Evolutionary conservation across 2,888 invertebrate genomes (phyloP).

Genomic region (Drosophila monieri): DNA sequence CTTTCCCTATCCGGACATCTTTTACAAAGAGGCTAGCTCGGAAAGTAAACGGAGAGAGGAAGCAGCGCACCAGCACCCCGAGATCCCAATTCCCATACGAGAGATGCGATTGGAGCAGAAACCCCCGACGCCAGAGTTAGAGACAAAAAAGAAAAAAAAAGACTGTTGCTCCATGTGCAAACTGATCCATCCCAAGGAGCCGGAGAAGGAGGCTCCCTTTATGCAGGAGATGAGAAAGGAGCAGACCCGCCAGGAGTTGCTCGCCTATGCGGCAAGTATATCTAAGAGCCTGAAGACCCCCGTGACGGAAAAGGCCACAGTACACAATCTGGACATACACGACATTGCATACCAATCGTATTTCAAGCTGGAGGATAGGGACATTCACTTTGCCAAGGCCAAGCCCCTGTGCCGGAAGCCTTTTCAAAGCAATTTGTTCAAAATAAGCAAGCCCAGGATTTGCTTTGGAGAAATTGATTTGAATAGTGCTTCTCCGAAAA

Average conservation of each 20-base stretch:
- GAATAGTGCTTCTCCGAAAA: neutral
- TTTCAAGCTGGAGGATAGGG: neutral
- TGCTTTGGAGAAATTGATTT: slow-evolving; percentile 1
- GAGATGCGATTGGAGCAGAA: too few relatives aligned
- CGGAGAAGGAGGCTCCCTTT: slow-evolving; percentile 32
- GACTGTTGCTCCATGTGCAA: slow-evolving; percentile 46
- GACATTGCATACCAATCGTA: slow-evolving; percentile 3
- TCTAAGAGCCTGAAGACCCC: neutral
- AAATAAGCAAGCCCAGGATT: neutral
- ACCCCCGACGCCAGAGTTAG: neutral
- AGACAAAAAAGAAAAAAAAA: neutral
- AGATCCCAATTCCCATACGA: too few relatives aligned
- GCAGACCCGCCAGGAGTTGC: slow-evolving; percentile 44
- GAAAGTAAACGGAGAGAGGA: too few relatives aligned
- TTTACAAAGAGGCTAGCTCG: neutral
- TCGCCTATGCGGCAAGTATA: slow-evolving; percentile 40
- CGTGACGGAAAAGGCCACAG: neutral
- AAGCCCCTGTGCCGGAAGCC: neutral
- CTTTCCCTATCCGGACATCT: slow-evolving; percentile 10
- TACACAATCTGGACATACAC: neutral
- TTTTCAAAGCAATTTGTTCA: neutral
- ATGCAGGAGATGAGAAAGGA: slow-evolving; percentile 47
- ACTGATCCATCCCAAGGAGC: neutral
- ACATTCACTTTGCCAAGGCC: neutral
- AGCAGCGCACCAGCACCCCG: too few relatives aligned